Evolutionary conservation across 30 jellyfish, hydroid and myxozoan genomes (phyloP), one percentile per base, ranked within the genome.

Genomic region (Phacellophora camtschatica): DNA sequence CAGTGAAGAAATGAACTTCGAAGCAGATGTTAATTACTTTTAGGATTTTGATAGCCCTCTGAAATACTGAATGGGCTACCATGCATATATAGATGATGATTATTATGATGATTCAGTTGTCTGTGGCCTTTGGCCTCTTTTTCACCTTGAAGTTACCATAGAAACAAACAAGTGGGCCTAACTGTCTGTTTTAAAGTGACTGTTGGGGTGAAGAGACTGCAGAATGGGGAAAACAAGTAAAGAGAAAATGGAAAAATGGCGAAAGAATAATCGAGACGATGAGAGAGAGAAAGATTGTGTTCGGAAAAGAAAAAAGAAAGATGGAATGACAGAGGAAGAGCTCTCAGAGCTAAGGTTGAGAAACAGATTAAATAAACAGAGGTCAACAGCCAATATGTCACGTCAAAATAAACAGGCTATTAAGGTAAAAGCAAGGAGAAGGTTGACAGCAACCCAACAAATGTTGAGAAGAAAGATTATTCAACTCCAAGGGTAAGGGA

Each of bases 401-500:
- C 49, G 71, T 15, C 84, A 71, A 50, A 45, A 71, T 51, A 71
- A 71, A 50, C 69, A 46, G 84, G 84, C 80, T 46, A 50, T 71
- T 2, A 71, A 29, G 84, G 69, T 71, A 71, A 71, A 71, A 71
- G 84, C 43, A 53, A 22, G 74, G 18, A 45, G 39, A 71, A 71
- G 56, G 74, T 30, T 45, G 84, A 22, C 10, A 46, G 56, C 71
- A 50, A 23, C 54, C 69, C 84, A 71, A 25, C 69, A 28, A 59
- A 28, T 27, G 10, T 9, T 59, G 84, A 71, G 1, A 71, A 34
- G 63, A 66, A 66, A 35, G 80, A 50, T 30, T 49, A 71, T 28
- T 71, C 71, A 28, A 71, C 84, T 30, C 84, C 84, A 45, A 46
- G 84, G 71, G 84, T 71, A 4, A 71, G 84, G 58, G 84, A 46